These are phyloP conservation scores for Callipepla squamata DNA, from an alignment of 2,113 vertebrate genomes.

Conservation along the genomic window DNA sequence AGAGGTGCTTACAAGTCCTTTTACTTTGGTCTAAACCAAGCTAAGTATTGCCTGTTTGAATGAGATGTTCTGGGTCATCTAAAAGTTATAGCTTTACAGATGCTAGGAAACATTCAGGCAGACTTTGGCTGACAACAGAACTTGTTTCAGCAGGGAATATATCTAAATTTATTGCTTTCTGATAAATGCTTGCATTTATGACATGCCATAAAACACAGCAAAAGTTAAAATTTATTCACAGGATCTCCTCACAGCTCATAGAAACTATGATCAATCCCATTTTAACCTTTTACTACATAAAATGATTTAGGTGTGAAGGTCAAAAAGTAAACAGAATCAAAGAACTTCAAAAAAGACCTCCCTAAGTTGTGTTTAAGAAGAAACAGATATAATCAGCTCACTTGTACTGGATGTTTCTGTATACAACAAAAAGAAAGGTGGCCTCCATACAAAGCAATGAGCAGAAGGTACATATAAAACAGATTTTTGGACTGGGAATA, in stretches of 20 bases:
- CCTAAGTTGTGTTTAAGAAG: not conserved
- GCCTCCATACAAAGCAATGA: not conserved
- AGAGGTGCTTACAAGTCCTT: not conserved
- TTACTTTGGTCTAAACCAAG: not conserved
- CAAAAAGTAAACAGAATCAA: not conserved
- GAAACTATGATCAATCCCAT: not conserved
- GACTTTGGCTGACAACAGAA: not conserved
- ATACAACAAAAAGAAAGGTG: not conserved
- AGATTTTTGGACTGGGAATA: not conserved
- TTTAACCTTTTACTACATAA: not conserved
- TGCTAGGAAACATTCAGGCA: not conserved
- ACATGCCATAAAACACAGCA: not conserved
- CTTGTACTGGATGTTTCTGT: not conserved
- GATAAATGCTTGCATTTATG: not conserved
- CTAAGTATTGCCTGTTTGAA: not conserved
- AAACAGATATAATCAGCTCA: not conserved
- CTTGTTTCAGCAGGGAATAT: not conserved
- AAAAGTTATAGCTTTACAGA: not conserved
- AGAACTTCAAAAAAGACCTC: not conserved
- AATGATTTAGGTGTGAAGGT: not conserved
- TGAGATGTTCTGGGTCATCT: not conserved
- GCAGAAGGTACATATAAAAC: not conserved
- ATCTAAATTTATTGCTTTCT: not conserved
- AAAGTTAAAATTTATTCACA: not conserved
- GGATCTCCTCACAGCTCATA: not conserved